phyloP scores from a whole-genome alignment of 2,113 vertebrate species.

The Dromiciops gliroides region DNA sequence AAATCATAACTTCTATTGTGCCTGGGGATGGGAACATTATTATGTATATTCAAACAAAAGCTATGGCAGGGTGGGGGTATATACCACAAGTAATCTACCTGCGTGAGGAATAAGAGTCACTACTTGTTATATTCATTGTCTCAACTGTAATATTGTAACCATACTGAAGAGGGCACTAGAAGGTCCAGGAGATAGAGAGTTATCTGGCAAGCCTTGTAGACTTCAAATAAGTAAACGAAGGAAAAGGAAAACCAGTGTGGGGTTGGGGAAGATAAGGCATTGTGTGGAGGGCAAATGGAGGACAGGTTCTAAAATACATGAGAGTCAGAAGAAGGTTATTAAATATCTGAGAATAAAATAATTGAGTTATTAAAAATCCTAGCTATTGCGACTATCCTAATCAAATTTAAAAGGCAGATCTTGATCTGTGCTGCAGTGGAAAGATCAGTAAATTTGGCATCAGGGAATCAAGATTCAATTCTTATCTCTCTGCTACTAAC shows the following conservation, averaged over 20 bases:
- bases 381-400: not conserved
- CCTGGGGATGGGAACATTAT: not conserved
- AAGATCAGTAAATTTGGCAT: not conserved
- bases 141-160: not conserved
- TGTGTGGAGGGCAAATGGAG: not conserved
- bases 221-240: not conserved
- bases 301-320: not conserved
- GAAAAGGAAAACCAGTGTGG: not conserved
- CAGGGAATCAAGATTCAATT: not conserved
- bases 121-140: not conserved
- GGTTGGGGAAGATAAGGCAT: not conserved
- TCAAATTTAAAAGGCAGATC: not conserved
- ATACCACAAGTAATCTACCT: not conserved
- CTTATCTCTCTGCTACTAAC: not conserved
- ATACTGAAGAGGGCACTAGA: not conserved
- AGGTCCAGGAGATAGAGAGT: not conserved
- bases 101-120: no score
- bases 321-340: not conserved
- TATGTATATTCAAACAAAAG: not conserved
- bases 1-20: not conserved
- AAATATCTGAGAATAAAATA: no score
- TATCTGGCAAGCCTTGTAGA: not conserved
- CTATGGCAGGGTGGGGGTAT: rapidly evolving
- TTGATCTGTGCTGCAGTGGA: not conserved
- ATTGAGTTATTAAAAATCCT: not conserved